A percentile compares a stretch with the other conserved stretches of the same genome.
phyloP scores from a whole-genome alignment of 2,113 vertebrate species.

The Burhinus oedicnemus region DNA sequence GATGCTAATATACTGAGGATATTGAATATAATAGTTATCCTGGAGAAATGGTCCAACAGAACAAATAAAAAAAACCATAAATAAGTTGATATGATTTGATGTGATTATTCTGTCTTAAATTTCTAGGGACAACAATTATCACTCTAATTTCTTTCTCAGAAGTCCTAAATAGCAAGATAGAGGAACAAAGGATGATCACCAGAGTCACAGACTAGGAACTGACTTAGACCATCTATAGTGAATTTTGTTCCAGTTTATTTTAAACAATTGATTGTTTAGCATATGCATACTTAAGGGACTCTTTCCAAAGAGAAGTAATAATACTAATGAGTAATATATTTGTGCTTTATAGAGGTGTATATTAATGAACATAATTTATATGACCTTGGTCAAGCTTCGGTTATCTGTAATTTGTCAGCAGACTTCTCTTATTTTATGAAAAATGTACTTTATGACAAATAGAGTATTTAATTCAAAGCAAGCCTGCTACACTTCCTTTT shows the following conservation, averaged over 20 bases:
- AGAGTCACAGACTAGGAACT: not conserved
- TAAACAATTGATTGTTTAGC: not conserved
- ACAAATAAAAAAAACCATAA: conserved; percentile 65
- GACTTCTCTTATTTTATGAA: not conserved
- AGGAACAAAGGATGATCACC: conserved; percentile 10
- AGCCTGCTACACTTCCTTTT: not conserved
- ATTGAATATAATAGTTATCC: conserved; percentile 58
- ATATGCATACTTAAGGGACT: not conserved
- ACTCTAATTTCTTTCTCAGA: conserved; percentile 64
- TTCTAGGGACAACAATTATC: conserved; percentile 57
- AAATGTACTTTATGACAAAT: not conserved
- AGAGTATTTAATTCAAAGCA: not conserved
- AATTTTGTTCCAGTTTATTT: conserved; percentile 1
- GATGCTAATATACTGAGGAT: conserved; percentile 65
- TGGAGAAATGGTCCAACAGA: conserved; percentile 57
- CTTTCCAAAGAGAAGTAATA: not conserved
- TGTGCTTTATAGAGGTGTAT: not conserved
- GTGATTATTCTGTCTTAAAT: conserved; percentile 63
- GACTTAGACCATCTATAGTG: not conserved
- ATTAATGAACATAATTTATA: not conserved
- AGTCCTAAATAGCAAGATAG: conserved; percentile 28
- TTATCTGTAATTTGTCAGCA: not conserved
- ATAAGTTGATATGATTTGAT: conserved; percentile 59
- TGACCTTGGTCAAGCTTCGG: not conserved
- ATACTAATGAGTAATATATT: not conserved